Conservation (phyloP, 2,113 vertebrate species). For the Chaenogobius annularis region DNA sequence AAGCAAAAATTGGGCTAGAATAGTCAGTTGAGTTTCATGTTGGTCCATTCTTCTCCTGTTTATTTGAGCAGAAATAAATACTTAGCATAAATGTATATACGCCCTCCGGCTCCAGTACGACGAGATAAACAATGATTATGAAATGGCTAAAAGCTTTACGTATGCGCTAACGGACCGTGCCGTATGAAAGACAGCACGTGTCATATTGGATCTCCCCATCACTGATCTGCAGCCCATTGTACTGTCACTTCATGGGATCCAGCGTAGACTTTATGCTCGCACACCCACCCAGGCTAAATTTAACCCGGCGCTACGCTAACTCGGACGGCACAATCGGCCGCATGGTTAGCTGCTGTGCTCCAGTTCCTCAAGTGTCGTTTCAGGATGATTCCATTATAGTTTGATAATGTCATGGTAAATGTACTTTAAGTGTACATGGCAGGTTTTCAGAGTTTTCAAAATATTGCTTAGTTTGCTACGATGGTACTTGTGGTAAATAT, state of each 20-base stretch:
- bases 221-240: not conserved
- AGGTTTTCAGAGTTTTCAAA: too few relatives aligned
- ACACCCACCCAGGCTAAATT: slow-evolving; percentile 24
- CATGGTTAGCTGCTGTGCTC: not conserved
- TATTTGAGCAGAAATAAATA: not conserved
- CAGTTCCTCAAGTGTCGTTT: not conserved
- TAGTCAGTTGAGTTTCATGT: too few relatives aligned
- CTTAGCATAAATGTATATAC: not conserved
- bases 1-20: too few relatives aligned
- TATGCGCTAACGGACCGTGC: not conserved
- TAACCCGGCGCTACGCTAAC: not conserved
- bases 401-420: too few relatives aligned
- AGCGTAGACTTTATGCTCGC: slow-evolving; percentile 13
- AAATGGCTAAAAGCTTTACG: not conserved
- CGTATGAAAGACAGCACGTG: not conserved
- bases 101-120: not conserved
- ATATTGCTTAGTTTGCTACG: too few relatives aligned
- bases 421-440: too few relatives aligned
- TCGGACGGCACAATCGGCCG: not conserved
- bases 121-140: slow-evolving; percentile 1
- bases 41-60: too few relatives aligned
- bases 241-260: slow-evolving; percentile 15
- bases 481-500: too few relatives aligned
- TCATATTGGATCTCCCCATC: slow-evolving; percentile 1
- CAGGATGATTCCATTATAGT: not conserved